phyloP scores from a whole-genome alignment of 2,888 invertebrate genomes.

The Callosobruchus maculatus region DNA sequence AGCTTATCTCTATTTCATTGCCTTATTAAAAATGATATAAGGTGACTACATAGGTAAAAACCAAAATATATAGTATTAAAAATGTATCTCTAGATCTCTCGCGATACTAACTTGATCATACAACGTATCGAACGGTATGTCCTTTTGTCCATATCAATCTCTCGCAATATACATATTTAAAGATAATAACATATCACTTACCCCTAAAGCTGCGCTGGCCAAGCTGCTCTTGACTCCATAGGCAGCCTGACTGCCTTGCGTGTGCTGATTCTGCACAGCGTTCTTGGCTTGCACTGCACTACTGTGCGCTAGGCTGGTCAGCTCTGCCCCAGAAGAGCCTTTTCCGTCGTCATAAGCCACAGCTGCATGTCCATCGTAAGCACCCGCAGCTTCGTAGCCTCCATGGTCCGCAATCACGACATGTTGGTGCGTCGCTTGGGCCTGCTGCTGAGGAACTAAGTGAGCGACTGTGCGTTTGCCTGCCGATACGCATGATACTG shows the following conservation, averaged over 20 bases:
- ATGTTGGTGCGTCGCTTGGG: conserved; percentile 14
- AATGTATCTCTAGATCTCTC: too few species aligned
- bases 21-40: too few species aligned
- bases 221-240: conserved; percentile 69
- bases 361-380: conserved; percentile 6
- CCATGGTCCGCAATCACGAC: conserved; percentile 2
- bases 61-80: too few species aligned
- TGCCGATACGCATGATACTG: conserved; percentile 22
- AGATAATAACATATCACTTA: conserved; percentile 17
- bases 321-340: conserved; percentile 54
- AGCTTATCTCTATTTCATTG: too few species aligned
- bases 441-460: conserved; percentile 29
- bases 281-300: conserved; percentile 71
- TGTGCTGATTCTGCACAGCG: conserved; percentile 63
- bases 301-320: conserved; percentile 62
- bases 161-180: too few species aligned
- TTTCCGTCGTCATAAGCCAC: conserved; percentile 4
- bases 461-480: conserved; percentile 9
- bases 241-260: conserved; percentile 71
- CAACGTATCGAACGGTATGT: too few species aligned
- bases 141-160: too few species aligned
- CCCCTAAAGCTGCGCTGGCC: conserved; percentile 62
- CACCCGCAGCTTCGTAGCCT: conserved; percentile 13
- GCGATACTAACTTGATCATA: too few species aligned
- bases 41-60: too few species aligned